Percentiles rank a stretch among this genome's conserved stretches.
Evolutionary conservation across 2,797 vertebrate genomes (phyloP).

Genomic region (Pangasius mekongensis): DNA sequence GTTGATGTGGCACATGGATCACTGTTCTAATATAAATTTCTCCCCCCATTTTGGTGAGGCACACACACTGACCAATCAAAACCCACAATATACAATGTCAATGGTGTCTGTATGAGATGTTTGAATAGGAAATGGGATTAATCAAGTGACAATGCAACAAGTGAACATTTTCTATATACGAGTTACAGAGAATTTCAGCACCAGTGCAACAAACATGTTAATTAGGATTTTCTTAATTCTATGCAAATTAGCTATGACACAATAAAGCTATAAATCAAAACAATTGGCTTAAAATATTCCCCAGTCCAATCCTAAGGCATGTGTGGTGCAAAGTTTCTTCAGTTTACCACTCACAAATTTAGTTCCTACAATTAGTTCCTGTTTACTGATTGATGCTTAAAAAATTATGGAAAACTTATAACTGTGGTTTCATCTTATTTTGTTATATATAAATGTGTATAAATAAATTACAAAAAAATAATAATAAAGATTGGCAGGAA

Average conservation of each 20-base stretch:
- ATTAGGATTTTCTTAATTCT: background rate
- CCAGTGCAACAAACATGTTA: background rate
- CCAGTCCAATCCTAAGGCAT: background rate
- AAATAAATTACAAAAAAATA: background rate
- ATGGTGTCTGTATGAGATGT: background rate
- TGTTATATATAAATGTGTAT: background rate
- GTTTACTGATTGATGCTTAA: background rate
- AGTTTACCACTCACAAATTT: background rate
- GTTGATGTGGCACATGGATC: background rate
- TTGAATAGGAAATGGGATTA: background rate
- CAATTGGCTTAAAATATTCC: background rate
- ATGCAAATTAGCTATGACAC: background rate
- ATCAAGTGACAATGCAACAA: background rate
- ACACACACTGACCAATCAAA: background rate
- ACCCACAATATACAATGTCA: background rate
- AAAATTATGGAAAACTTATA: background rate
- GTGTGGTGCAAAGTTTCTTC: background rate
- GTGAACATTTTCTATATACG: background rate
- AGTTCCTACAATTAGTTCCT: background rate
- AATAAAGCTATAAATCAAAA: background rate
- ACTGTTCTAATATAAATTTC: background rate
- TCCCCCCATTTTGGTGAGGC: background rate
- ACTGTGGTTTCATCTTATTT: background rate
- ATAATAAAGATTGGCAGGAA: background rate
- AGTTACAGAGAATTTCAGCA: background rate